These are phyloP conservation scores for Tetrapedia diversipes DNA, from an alignment of 2,888 invertebrate species.

Conservation along the genomic window DNA sequence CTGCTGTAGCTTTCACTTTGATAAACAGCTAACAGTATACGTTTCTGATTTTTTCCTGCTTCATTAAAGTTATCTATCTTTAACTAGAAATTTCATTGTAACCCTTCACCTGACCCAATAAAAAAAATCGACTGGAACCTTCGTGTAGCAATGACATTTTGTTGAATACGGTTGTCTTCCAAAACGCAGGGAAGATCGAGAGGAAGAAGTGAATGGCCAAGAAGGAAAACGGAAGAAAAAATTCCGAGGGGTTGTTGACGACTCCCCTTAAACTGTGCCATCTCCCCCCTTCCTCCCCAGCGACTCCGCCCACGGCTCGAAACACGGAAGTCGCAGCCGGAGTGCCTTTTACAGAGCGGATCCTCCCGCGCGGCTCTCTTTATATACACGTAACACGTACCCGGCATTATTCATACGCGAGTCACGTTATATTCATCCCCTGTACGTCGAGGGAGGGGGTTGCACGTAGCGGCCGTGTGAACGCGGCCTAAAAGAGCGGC, in stretches of 20 bases:
- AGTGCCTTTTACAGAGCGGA: slow-evolving; percentile 55
- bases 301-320: slow-evolving; percentile 48
- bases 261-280: slow-evolving; percentile 41
- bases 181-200: background rate
- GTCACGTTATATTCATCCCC: slow-evolving; percentile 64
- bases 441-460: slow-evolving; percentile 1
- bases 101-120: no score
- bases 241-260: slow-evolving; percentile 50
- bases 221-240: slow-evolving; percentile 1
- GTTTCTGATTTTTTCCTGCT: no score
- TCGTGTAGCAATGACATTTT: no score
- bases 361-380: slow-evolving; percentile 51
- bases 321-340: slow-evolving; percentile 54
- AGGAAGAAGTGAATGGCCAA: background rate
- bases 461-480: slow-evolving; percentile 52
- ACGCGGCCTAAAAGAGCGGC: slow-evolving; percentile 66
- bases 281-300: no score
- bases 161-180: no score
- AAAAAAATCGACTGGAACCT: no score
- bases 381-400: slow-evolving; percentile 57
- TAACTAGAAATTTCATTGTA: no score
- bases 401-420: slow-evolving; percentile 64
- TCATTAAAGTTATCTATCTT: no score
- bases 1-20: no score
- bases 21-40: no score